Conservation (phyloP, 2,888 invertebrate genomes). For the Halocaridina rubra region DNA sequence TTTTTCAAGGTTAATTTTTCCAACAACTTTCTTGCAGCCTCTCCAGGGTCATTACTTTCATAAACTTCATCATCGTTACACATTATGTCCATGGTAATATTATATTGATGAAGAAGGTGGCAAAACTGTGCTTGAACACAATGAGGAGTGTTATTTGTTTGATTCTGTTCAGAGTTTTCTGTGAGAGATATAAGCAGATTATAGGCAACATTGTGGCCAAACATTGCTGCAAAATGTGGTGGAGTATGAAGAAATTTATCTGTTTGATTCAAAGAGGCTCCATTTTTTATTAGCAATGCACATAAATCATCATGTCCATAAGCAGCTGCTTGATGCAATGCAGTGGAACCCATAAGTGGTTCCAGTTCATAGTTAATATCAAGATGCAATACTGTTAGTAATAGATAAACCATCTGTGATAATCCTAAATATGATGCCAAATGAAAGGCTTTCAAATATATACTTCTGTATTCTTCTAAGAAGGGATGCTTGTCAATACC, state of each 20-base stretch:
- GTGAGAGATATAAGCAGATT: neutral
- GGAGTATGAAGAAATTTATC: neutral
- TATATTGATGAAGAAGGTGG: neutral
- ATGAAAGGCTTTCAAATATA: neutral
- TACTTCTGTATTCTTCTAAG: too few species aligned
- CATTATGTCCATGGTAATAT: neutral
- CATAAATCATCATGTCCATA: neutral
- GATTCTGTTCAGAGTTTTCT: neutral
- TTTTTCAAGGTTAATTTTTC: neutral
- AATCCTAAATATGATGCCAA: neutral
- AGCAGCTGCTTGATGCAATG: conserved; percentile 19
- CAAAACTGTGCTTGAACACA: neutral
- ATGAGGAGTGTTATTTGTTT: neutral
- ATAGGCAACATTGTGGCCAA: neutral
- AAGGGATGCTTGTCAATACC: neutral
- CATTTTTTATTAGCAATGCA: neutral
- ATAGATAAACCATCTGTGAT: neutral
- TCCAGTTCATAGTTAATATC: neutral
- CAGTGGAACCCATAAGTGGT: neutral
- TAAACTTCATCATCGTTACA: neutral
- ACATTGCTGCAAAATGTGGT: conserved; percentile 19
- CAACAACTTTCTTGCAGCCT: neutral
- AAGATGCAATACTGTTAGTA: neutral
- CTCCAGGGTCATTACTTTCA: neutral
- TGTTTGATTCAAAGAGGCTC: neutral